Percentiles rank a stretch among this genome's conserved stretches.
Conservation (phyloP, 1,140 invertebrate genomes). For the Drosophila oshimai region DNA sequence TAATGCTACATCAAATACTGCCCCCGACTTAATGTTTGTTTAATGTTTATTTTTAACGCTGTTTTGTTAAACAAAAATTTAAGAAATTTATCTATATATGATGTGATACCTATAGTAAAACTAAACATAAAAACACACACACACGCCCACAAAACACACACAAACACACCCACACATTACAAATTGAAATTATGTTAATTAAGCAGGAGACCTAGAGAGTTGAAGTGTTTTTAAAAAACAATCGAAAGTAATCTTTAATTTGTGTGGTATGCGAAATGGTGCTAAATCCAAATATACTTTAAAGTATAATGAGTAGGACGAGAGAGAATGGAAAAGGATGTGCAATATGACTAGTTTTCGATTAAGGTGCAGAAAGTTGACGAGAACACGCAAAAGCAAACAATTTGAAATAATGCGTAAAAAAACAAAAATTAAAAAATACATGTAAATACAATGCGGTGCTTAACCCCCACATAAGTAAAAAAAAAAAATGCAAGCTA, state of each 20-base stretch:
- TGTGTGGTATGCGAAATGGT: slow-evolving; percentile 81
- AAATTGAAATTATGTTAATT: slow-evolving; percentile 78
- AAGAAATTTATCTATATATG: slow-evolving; percentile 78
- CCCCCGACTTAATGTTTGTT: slow-evolving; percentile 79
- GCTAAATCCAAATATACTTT: slow-evolving; percentile 82
- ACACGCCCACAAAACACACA: slow-evolving; percentile 24
- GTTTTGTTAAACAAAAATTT: slow-evolving; percentile 67
- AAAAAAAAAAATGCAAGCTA: background rate
- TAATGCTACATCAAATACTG: slow-evolving; percentile 77
- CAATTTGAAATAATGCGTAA: slow-evolving; percentile 32
- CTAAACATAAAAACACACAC: slow-evolving; percentile 51
- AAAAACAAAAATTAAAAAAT: slow-evolving; percentile 5
- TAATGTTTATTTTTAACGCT: slow-evolving; percentile 74
- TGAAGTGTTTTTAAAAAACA: slow-evolving; percentile 47
- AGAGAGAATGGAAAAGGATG: slow-evolving; percentile 32
- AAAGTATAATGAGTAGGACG: slow-evolving; percentile 48
- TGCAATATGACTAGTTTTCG: slow-evolving; percentile 87
- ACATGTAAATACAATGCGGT: slow-evolving; percentile 40
- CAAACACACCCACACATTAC: slow-evolving; percentile 56
- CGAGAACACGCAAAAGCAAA: slow-evolving; percentile 37
- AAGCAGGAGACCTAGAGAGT: slow-evolving; percentile 34
- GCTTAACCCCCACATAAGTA: background rate
- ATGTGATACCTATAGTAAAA: slow-evolving; percentile 80
- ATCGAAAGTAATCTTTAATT: slow-evolving; percentile 50
- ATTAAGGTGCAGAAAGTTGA: slow-evolving; percentile 72